A percentile compares a stretch with the other conserved stretches of the same genome.
phyloP scores from a whole-genome alignment of 2,888 invertebrate genomes.

The Halictus quadricinctus region DNA sequence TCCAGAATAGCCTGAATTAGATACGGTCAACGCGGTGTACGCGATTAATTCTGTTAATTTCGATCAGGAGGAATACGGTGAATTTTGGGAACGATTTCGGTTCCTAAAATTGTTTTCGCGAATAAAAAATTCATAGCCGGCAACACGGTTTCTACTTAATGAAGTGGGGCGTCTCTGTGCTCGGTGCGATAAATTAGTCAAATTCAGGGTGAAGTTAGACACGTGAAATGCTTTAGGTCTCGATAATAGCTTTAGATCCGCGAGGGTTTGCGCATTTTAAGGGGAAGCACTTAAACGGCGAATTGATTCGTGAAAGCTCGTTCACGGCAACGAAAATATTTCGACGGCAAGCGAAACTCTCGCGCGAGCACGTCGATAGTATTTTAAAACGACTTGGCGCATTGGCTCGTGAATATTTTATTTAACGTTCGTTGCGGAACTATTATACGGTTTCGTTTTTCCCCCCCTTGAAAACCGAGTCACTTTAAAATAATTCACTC shows the following conservation, averaged over 20 bases:
- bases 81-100: background rate
- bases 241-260: background rate
- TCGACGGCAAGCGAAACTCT: background rate
- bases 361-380: background rate
- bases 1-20: background rate
- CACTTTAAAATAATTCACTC: background rate
- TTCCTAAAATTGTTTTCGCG: background rate
- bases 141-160: background rate
- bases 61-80: background rate
- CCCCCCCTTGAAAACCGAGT: background rate
- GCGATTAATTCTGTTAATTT: background rate
- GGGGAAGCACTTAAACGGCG: background rate
- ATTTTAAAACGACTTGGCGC: slow-evolving; percentile 3
- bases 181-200: background rate
- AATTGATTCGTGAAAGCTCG: background rate
- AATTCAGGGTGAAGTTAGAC: slow-evolving; percentile 3
- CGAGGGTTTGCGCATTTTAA: background rate
- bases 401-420: slow-evolving; percentile 39
- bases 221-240: background rate
- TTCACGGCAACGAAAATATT: background rate
- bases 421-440: slow-evolving; percentile 8
- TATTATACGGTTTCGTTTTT: background rate
- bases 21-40: background rate
- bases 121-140: background rate
- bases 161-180: background rate